phyloP scores from a whole-genome alignment of 37 sponge, comb jelly and placozoan genomes.

The Halisarca cf. caerulea region DNA sequence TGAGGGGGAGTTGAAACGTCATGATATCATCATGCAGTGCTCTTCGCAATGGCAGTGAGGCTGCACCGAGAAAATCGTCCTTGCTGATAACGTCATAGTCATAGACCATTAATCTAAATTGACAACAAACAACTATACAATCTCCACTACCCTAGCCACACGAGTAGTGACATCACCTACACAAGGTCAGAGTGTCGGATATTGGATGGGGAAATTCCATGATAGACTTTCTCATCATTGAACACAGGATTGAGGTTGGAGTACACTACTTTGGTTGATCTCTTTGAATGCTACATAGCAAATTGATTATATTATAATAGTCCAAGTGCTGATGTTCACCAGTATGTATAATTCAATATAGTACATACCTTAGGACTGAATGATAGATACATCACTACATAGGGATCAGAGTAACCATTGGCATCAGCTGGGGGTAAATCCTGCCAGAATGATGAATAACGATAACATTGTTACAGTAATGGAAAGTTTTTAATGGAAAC shows the following conservation, averaged over 20 bases:
- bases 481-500: too few relatives aligned
- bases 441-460: background rate
- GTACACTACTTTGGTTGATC: background rate
- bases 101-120: background rate
- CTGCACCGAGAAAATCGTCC: slow-evolving; percentile 19
- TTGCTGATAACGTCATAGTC: slow-evolving; percentile 17
- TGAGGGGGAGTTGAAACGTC: slow-evolving; percentile 7
- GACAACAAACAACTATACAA: background rate
- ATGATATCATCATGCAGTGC: slow-evolving; percentile 6
- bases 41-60: slow-evolving; percentile 3
- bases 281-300: background rate
- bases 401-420: slow-evolving; percentile 12
- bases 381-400: slow-evolving; percentile 21
- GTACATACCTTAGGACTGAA: background rate
- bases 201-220: background rate
- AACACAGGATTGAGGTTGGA: slow-evolving; percentile 17
- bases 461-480: too few relatives aligned
- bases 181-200: background rate
- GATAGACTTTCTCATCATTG: slow-evolving; percentile 9
- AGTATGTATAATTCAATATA: background rate
- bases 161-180: background rate
- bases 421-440: slow-evolving; percentile 4
- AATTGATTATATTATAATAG: background rate
- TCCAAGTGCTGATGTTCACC: too few relatives aligned
- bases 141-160: background rate